Base-by-base conservation (phyloP, 1,140 invertebrate genomes). In the Atopsyche davidsoni region DNA sequence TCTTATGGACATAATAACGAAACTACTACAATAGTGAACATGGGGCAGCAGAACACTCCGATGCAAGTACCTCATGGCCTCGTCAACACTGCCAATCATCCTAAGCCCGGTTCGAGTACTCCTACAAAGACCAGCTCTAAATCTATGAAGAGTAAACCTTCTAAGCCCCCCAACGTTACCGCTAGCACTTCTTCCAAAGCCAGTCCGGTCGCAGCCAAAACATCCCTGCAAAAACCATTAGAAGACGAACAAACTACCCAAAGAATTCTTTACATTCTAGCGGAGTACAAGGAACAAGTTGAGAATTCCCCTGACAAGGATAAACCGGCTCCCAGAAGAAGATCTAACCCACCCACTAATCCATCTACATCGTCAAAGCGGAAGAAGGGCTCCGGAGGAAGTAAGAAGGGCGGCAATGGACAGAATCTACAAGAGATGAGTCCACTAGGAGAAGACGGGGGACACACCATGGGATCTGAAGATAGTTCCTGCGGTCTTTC, bases 191-290 rank as follows among this genome's bases (percentile, higher is more conserved):
- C 80, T 0, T 70, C 81, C 9, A 86, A 84, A 66, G 65, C 81
- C 1, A 78, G 81, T 18, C 78, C 80, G 3, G 76, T 83, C 11
- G 78, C 82, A 7, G 78, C 82, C 45, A 79, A 79, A 67, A 70
- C 76, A 14, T 81, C 84, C 1, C 74, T 79, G 48, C 86, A 86
- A 57, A 88, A 88, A 64, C 82, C 85, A 2, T 77, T 86, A 56
- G 86, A 89, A 67, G 86, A 88, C 60, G 86, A 88, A 63, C 83
- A 87, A 61, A 88, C 85, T 0, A 85, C 84, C 1, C 85, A 87
- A 62, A 74, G 86, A 43, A 88, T 89, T 48, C 80, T 87, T 48
- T 85, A 85, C 43, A 89, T 89, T 60, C 64, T 89, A 14, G 85
- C 86, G 2, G 82, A 87, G 60, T 89, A 89, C 64, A 84, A 85